Evolutionary conservation across 2,888 invertebrate species (phyloP).

Genomic region (Heterodera filipjevi): DNA sequence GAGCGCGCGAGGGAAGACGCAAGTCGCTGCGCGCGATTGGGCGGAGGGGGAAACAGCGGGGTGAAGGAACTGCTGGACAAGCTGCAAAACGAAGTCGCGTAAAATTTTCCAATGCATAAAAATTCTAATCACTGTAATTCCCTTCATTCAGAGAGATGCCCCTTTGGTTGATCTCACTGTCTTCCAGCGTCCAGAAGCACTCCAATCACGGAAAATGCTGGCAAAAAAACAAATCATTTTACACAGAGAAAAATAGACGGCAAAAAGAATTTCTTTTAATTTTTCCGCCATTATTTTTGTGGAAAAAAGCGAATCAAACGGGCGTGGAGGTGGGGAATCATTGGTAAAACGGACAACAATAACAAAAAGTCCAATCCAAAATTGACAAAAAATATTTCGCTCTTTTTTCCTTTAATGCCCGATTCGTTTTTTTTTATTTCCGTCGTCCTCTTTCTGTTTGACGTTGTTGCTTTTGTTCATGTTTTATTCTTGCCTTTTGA

Average conservation of each 20-base stretch:
- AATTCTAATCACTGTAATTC: neutral
- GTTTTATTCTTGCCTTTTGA: too few relatives aligned
- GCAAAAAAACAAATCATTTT: slow-evolving; percentile 10
- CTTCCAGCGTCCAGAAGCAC: slow-evolving; percentile 21
- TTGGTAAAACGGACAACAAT: too few relatives aligned
- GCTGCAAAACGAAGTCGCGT: neutral
- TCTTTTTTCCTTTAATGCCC: too few relatives aligned
- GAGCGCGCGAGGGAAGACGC: neutral
- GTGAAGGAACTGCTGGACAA: slow-evolving; percentile 13
- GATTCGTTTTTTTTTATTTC: too few relatives aligned
- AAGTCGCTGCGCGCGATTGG: neutral
- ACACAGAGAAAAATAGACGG: neutral
- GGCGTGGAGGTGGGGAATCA: too few relatives aligned
- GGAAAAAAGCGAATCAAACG: too few relatives aligned
- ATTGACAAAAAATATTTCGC: too few relatives aligned
- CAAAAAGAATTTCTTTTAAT: too few relatives aligned
- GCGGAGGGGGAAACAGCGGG: neutral
- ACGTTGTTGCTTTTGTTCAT: too few relatives aligned
- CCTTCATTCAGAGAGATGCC: neutral
- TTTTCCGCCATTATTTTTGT: too few relatives aligned
- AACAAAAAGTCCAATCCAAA: too few relatives aligned
- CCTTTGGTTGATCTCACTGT: slow-evolving; percentile 16
- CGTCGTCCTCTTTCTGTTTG: too few relatives aligned
- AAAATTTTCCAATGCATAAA: neutral
- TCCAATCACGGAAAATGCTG: slow-evolving; percentile 17